These are phyloP conservation scores for Rhinolophus sinicus DNA, from an alignment of 2,113 vertebrate genomes.

Conservation along the genomic window DNA sequence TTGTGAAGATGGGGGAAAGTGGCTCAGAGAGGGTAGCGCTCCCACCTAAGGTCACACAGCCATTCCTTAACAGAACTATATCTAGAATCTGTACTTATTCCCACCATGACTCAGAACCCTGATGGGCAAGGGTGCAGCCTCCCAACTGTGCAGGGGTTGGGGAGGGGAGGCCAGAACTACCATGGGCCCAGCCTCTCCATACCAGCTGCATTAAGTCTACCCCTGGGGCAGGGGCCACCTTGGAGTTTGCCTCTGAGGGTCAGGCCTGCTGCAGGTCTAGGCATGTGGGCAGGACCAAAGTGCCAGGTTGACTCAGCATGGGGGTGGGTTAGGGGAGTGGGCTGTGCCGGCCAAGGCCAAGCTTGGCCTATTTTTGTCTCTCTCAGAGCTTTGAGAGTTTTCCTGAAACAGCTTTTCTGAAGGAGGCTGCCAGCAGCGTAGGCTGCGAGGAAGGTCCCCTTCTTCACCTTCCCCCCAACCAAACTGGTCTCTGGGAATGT, in stretches of 20 bases:
- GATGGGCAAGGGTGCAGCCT: background rate
- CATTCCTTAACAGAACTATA: background rate
- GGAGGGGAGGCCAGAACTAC: no score
- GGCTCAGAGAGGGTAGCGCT: background rate
- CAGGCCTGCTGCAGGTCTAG: background rate
- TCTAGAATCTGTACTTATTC: background rate
- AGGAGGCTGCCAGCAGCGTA: constrained; percentile 69
- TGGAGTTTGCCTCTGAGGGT: background rate
- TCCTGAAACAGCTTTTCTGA: constrained; percentile 73
- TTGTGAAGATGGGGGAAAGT: background rate
- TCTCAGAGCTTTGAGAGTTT: constrained; percentile 23
- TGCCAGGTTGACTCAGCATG: constrained; percentile 9
- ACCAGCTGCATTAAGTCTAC: no score
- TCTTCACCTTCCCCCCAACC: constrained; percentile 46
- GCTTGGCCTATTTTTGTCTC: constrained; percentile 63
- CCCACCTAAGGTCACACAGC: constrained; percentile 56
- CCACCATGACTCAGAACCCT: background rate
- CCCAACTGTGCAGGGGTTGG: accelerated
- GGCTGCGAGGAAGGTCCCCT: constrained; percentile 63
- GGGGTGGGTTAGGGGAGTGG: background rate
- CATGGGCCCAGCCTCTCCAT: background rate
- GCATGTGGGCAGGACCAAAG: background rate
- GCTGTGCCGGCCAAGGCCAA: background rate
- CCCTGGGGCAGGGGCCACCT: background rate
- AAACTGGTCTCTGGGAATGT: constrained; percentile 50